These are phyloP conservation scores for Drosophila willistoni DNA, from an alignment of 1,140 invertebrate species.

Conservation along the genomic window DNA sequence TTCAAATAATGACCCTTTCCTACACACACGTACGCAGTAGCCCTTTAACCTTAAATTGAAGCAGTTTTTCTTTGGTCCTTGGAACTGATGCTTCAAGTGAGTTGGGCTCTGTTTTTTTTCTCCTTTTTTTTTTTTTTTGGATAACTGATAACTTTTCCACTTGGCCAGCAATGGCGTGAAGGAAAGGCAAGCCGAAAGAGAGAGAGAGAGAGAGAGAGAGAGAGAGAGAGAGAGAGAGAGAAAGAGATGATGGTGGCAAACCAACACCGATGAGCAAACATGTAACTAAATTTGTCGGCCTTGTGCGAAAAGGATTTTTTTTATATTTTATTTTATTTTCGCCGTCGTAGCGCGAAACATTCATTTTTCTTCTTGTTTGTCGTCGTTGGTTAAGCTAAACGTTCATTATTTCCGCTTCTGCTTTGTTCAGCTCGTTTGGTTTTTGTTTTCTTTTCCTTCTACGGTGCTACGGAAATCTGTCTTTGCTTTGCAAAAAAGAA, in stretches of 20 bases:
- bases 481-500: conserved; percentile 16
- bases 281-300: conserved; percentile 12
- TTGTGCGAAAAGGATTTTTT: conserved; percentile 39
- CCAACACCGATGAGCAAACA: conserved; percentile 15
- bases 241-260: conserved; percentile 5
- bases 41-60: background rate
- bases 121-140: background rate
- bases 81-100: conserved; percentile 7
- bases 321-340: conserved; percentile 1
- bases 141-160: conserved; percentile 62
- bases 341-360: conserved; percentile 7
- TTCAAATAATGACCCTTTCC: background rate
- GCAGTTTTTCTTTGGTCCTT: background rate
- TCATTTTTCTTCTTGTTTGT: conserved; percentile 48
- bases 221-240: background rate
- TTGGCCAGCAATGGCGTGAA: conserved; percentile 34
- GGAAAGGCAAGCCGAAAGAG: background rate
- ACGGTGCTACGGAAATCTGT: conserved; percentile 40
- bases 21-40: background rate
- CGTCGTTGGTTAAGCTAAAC: conserved; percentile 37
- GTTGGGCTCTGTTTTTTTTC: conserved; percentile 13
- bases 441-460: no score
- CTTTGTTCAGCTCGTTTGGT: background rate
- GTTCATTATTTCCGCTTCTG: conserved; percentile 47
- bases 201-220: background rate